These are phyloP conservation scores for Lasioglossum morio DNA, from an alignment of 2,888 invertebrate genomes.

Conservation along the genomic window DNA sequence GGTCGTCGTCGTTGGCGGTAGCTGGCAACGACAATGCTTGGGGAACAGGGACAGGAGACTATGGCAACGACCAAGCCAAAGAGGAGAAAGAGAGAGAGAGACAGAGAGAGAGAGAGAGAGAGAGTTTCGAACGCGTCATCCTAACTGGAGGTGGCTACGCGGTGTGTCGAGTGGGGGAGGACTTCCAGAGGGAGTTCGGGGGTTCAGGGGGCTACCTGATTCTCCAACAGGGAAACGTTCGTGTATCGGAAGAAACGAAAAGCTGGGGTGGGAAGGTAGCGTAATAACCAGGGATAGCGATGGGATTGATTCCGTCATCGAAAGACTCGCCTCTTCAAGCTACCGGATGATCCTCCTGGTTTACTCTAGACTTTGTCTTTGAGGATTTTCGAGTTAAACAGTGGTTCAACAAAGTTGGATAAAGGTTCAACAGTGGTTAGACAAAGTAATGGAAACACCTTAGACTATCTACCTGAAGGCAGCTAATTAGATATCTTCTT, in stretches of 20 bases:
- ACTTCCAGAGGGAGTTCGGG: slow-evolving; percentile 2
- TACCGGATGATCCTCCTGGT: not conserved
- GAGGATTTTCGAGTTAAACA: not conserved
- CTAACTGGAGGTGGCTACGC: slow-evolving; percentile 53
- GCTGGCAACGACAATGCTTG: slow-evolving; percentile 20
- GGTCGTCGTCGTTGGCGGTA: slow-evolving; percentile 39
- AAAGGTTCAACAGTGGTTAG: not conserved
- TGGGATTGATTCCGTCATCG: slow-evolving; percentile 28
- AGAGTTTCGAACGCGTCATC: slow-evolving; percentile 59
- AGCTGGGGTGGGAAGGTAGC: slow-evolving; percentile 41
- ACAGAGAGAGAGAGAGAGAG: slow-evolving; percentile 8
- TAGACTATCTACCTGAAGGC: not conserved
- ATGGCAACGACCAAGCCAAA: slow-evolving; percentile 32
- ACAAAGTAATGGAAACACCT: not conserved
- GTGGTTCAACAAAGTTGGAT: not conserved
- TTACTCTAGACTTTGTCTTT: not conserved
- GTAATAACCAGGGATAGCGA: not conserved
- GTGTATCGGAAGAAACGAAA: slow-evolving; percentile 77
- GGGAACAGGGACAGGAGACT: slow-evolving; percentile 45
- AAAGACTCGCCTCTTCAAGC: not conserved
- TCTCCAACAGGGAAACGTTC: slow-evolving; percentile 71
- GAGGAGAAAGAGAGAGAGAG: slow-evolving; percentile 14
- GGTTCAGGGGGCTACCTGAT: slow-evolving; percentile 55
- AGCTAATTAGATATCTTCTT: not conserved
- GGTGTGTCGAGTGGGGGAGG: slow-evolving; percentile 12